phyloP scores from a whole-genome alignment of 2,113 vertebrate species.

The Paramormyrops kingsleyae region DNA sequence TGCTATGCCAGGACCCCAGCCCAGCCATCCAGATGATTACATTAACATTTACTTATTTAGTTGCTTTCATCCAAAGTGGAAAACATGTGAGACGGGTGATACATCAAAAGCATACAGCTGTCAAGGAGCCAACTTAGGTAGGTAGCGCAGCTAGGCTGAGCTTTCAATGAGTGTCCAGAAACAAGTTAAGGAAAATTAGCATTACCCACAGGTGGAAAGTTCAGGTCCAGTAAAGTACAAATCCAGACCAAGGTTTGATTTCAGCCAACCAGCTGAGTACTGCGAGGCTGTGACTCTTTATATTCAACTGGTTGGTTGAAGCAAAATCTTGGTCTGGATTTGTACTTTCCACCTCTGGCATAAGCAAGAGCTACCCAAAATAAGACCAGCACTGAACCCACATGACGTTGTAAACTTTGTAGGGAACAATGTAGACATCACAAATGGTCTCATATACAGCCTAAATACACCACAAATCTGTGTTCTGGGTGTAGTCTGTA shows the following conservation, averaged over 20 bases:
- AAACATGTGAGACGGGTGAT: background rate
- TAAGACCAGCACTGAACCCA: background rate
- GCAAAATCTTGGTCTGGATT: too few species aligned
- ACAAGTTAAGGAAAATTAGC: background rate
- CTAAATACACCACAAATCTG: background rate
- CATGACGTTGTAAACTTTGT: background rate
- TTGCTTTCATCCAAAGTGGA: background rate
- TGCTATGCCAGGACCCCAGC: rapidly evolving
- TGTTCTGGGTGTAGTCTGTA: background rate
- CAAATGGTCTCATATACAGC: background rate
- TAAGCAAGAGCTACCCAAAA: background rate
- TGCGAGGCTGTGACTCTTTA: too few species aligned
- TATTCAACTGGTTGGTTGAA: too few species aligned
- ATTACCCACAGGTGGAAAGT: too few species aligned
- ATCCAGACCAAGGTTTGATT: too few species aligned
- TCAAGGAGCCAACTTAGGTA: background rate
- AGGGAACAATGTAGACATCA: background rate
- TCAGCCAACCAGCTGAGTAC: too few species aligned
- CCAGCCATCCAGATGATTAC: background rate
- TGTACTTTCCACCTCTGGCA: background rate
- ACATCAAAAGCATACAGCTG: background rate
- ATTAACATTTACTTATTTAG: background rate
- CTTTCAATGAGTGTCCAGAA: background rate
- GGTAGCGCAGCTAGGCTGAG: background rate
- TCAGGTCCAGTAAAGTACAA: too few species aligned